Percentiles rank a stretch among this genome's conserved stretches.
Conservation (phyloP, 2,888 invertebrate species). For the Agonum fuliginosum region DNA sequence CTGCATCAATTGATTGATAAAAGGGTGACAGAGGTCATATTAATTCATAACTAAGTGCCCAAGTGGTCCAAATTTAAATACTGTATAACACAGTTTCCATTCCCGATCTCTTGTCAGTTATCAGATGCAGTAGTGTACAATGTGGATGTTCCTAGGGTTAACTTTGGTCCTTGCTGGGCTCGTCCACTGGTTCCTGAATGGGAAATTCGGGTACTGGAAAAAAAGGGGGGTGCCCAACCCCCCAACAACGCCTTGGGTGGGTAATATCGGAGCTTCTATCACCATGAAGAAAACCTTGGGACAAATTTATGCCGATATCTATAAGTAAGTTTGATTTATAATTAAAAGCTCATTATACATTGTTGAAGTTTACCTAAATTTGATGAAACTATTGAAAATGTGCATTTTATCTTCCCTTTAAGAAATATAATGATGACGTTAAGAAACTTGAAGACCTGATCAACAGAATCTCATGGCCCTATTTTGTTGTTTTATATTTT, state of each 20-base stretch:
- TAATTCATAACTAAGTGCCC: neutral
- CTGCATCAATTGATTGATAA: neutral
- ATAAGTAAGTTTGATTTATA: conserved; percentile 65
- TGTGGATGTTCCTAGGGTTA: conserved; percentile 33
- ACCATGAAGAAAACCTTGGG: conserved; percentile 65
- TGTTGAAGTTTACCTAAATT: too few species aligned
- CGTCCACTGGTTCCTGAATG: conserved; percentile 45
- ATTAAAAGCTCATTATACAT: too few species aligned
- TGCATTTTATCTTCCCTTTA: too few species aligned
- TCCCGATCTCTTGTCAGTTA: neutral
- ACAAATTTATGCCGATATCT: conserved; percentile 66
- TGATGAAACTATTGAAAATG: too few species aligned
- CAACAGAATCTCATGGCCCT: too few species aligned
- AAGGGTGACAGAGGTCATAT: neutral
- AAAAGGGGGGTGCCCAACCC: conserved; percentile 65
- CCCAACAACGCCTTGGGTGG: conserved; percentile 64
- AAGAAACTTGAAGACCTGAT: too few species aligned
- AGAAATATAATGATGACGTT: too few species aligned
- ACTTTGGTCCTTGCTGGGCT: conserved; percentile 13
- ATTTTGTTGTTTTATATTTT: too few species aligned
- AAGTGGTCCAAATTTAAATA: neutral
- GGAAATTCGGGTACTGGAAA: conserved; percentile 64
- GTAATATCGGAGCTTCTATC: conserved; percentile 66
- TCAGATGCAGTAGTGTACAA: neutral
- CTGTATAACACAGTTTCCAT: neutral